Percentiles rank a stretch among this genome's conserved stretches.
Evolutionary conservation across 2,888 invertebrate species (phyloP).

Genomic region (Torymus aiolomorphi): DNA sequence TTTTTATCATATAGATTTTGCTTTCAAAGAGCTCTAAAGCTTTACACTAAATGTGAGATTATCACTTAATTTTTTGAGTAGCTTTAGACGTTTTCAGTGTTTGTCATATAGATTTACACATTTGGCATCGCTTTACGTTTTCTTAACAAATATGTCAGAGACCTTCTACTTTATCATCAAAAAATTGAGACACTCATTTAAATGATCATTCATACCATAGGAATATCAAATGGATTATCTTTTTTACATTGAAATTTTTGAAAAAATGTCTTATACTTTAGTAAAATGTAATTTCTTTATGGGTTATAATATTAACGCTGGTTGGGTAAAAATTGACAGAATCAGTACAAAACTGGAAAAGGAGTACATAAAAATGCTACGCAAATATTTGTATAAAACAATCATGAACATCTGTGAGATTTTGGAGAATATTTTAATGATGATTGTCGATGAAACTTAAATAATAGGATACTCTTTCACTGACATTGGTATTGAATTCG

Average conservation of each 20-base stretch:
- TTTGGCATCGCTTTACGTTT: conserved; percentile 44
- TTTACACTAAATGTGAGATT: conserved; percentile 19
- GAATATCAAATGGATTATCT: not conserved
- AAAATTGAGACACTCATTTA: not conserved
- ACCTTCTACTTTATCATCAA: not conserved
- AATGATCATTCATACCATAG: not conserved
- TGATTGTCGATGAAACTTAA: not conserved
- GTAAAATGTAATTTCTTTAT: not conserved
- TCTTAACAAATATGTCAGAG: not conserved
- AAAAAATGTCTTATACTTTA: conserved; percentile 14
- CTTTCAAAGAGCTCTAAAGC: conserved; percentile 22
- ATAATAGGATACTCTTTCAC: not conserved
- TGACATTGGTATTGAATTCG: not conserved
- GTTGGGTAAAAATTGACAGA: conserved; percentile 26
- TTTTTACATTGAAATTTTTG: not conserved
- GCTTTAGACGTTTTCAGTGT: conserved; percentile 9
- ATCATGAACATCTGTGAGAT: conserved; percentile 9
- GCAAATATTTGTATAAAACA: not conserved
- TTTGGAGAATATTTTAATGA: not conserved
- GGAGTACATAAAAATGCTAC: conserved; percentile 15
- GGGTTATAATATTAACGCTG: not conserved
- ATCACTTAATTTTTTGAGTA: conserved; percentile 26
- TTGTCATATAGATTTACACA: conserved; percentile 11
- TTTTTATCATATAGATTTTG: conserved; percentile 19
- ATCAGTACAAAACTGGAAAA: conserved; percentile 46